Evolutionary conservation across 2,888 invertebrate species (phyloP).

Genomic region (Pasiphila rectangulata): DNA sequence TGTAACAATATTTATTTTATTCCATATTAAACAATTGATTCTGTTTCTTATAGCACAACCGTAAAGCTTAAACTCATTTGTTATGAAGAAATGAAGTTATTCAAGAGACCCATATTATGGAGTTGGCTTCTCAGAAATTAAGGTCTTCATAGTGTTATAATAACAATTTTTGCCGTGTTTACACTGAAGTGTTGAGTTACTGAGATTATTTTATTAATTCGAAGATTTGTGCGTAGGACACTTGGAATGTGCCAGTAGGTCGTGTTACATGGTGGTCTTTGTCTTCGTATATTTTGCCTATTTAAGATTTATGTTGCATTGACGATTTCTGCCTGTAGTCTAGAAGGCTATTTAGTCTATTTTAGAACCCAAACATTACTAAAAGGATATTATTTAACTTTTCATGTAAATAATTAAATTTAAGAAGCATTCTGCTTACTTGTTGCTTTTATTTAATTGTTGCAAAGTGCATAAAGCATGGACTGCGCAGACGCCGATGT

Average conservation of each 20-base stretch:
- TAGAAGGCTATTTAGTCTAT: not conserved
- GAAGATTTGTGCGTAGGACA: slow-evolving; percentile 70
- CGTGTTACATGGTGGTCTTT: slow-evolving; percentile 47
- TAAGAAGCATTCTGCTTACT: too few species aligned
- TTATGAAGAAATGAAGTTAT: slow-evolving; percentile 51
- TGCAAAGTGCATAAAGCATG: slow-evolving; percentile 16
- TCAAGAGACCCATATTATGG: slow-evolving; percentile 43
- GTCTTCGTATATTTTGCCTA: slow-evolving; percentile 28
- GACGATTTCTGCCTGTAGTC: slow-evolving; percentile 2
- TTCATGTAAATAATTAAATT: too few species aligned
- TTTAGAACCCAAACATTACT: too few species aligned
- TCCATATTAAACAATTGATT: not conserved
- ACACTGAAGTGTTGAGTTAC: slow-evolving; percentile 63
- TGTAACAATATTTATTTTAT: slow-evolving; percentile 37
- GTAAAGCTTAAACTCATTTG: slow-evolving; percentile 31
- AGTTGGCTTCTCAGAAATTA: slow-evolving; percentile 34
- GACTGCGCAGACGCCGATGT: slow-evolving; percentile 53
- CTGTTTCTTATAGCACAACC: not conserved
- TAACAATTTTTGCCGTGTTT: slow-evolving; percentile 66
- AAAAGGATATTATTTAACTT: too few species aligned
- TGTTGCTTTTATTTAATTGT: slow-evolving; percentile 6
- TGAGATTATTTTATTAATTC: slow-evolving; percentile 49
- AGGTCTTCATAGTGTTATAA: slow-evolving; percentile 46
- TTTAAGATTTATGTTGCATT: slow-evolving; percentile 6
- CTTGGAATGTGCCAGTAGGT: slow-evolving; percentile 49